Evolutionary conservation across 2,888 invertebrate species (phyloP).

Genomic region (Leptinotarsa peninsularis): DNA sequence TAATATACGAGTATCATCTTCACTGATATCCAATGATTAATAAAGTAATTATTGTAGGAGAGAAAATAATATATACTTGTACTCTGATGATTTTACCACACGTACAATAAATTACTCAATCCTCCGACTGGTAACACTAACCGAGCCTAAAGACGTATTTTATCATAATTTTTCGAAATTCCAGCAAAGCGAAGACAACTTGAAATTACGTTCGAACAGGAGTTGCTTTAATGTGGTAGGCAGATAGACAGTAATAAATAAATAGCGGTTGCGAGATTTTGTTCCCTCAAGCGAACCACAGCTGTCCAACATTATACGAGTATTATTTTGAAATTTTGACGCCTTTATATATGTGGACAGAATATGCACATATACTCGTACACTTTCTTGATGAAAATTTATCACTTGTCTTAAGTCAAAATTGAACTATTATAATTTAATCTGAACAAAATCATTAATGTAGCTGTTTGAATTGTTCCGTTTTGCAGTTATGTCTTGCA

Average conservation of each 20-base stretch:
- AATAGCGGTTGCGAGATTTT: background rate
- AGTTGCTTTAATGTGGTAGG: conserved; percentile 30
- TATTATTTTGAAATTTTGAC: conserved; percentile 16
- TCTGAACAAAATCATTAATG: too few relatives aligned
- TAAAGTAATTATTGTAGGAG: background rate
- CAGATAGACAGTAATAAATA: conserved; percentile 31
- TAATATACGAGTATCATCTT: too few relatives aligned
- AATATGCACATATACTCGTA: too few relatives aligned
- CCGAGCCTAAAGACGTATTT: conserved; percentile 31
- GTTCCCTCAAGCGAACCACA: conserved; percentile 14
- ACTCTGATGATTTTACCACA: background rate
- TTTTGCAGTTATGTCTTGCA: too few relatives aligned
- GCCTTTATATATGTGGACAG: too few relatives aligned
- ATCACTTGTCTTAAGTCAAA: too few relatives aligned
- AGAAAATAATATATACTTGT: background rate
- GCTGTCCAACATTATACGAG: conserved; percentile 12
- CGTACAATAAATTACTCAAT: conserved; percentile 3
- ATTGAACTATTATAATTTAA: too few relatives aligned
- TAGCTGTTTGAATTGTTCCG: too few relatives aligned
- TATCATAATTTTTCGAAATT: conserved; percentile 36
- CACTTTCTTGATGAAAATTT: too few relatives aligned
- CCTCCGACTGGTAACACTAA: background rate
- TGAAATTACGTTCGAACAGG: conserved; percentile 32
- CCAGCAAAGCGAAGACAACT: conserved; percentile 28
- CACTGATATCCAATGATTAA: background rate